phyloP scores from a whole-genome alignment of 2,797 vertebrate species.

The Aplochiton taeniatus region DNA sequence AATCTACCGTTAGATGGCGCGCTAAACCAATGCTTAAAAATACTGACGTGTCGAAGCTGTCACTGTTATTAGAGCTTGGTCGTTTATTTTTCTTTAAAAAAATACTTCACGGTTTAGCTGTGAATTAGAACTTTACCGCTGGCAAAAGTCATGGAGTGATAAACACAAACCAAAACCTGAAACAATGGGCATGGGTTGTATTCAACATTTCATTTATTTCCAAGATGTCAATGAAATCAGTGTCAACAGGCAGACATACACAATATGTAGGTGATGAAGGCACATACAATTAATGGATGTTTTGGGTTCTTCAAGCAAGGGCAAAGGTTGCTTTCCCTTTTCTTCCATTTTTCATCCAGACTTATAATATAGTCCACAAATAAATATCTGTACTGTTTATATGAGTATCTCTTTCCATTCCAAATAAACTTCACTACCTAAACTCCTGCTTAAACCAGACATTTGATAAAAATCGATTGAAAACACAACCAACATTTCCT shows the following conservation, averaged over 20 bases:
- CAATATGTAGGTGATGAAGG: constrained; percentile 83
- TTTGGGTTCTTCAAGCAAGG: constrained; percentile 3
- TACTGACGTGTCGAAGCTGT: no score
- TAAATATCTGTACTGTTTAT: no score
- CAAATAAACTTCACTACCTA: constrained; percentile 21
- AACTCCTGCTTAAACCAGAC: constrained; percentile 38
- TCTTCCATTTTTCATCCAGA: constrained; percentile 1
- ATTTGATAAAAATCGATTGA: constrained; percentile 28
- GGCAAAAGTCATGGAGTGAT: constrained; percentile 16
- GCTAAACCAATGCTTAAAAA: not conserved
- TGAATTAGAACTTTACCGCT: not conserved
- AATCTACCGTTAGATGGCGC: constrained; percentile 3
- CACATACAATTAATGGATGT: constrained; percentile 72
- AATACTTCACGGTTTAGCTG: no score
- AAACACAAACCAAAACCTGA: constrained; percentile 39
- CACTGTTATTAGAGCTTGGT: not conserved
- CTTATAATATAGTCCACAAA: no score
- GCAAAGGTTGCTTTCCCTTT: constrained; percentile 14
- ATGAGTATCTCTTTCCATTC: constrained; percentile 3
- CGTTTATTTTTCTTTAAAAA: not conserved
- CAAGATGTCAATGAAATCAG: constrained; percentile 74
- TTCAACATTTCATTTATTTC: constrained; percentile 77
- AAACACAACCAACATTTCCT: constrained; percentile 26
- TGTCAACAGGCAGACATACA: constrained; percentile 74
- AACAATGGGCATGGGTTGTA: constrained; percentile 53